Percentiles rank a stretch among this genome's conserved stretches.
These are phyloP conservation scores for Squalus acanthias DNA, from an alignment of 2,797 vertebrate genomes.

Conservation along the genomic window DNA sequence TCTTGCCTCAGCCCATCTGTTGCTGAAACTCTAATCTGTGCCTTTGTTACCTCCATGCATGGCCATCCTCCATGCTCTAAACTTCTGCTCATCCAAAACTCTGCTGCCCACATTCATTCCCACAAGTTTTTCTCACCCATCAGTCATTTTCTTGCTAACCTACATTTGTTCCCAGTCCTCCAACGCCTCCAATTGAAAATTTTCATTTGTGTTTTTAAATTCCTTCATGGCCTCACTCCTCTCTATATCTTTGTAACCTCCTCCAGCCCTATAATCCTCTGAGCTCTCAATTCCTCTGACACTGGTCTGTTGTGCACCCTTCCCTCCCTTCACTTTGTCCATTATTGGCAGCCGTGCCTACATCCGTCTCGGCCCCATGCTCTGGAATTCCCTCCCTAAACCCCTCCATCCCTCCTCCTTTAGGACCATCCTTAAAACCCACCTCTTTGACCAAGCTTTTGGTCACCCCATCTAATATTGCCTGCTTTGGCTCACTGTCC, in stretches of 20 bases:
- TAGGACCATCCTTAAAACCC: not conserved
- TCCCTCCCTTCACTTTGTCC: not conserved
- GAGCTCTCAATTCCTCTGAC: not conserved
- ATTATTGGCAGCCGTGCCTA: not conserved
- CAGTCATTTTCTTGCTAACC: not conserved
- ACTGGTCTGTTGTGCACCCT: not conserved
- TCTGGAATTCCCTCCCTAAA: not conserved
- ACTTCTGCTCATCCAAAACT: not conserved
- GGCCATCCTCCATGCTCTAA: not conserved
- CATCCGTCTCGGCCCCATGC: not conserved
- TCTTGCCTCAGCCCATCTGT: not conserved
- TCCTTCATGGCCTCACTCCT: not conserved
- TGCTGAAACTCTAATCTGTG: not conserved
- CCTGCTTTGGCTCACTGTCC: not conserved
- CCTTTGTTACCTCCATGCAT: not conserved
- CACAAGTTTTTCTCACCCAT: not conserved
- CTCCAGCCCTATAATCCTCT: not conserved
- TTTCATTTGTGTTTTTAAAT: not conserved
- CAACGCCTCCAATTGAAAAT: not conserved
- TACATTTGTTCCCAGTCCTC: not conserved
- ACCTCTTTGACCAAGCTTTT: not conserved
- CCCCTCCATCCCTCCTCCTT: not conserved
- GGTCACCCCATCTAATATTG: not conserved
- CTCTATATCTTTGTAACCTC: not conserved
- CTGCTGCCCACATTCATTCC: no score